These are phyloP conservation scores for Drosophila anceps DNA, from an alignment of 2,888 invertebrate genomes.

Conservation along the genomic window DNA sequence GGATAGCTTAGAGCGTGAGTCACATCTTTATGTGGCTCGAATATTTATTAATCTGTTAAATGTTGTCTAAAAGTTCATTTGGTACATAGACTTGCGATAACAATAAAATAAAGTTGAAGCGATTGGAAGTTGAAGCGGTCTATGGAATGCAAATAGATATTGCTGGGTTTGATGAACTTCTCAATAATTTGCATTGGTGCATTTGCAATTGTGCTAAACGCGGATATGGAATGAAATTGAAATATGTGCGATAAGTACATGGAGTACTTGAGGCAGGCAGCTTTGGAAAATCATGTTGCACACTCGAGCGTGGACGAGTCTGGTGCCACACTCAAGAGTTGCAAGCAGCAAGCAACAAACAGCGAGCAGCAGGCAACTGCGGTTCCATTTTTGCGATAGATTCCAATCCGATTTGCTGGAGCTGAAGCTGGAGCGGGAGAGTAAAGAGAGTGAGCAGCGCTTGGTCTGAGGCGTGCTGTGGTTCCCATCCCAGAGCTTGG, in stretches of 20 bases:
- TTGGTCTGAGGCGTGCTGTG: slow-evolving; percentile 38
- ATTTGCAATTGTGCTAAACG: slow-evolving; percentile 32
- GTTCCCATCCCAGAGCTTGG: slow-evolving; percentile 42
- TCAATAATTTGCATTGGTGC: slow-evolving; percentile 65
- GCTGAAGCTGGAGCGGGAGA: background rate
- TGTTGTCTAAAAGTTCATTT: background rate
- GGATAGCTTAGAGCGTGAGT: too few species aligned
- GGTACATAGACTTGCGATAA: background rate
- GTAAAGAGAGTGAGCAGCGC: background rate
- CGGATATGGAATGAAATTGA: slow-evolving; percentile 67
- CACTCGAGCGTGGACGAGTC: slow-evolving; percentile 65
- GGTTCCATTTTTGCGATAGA: slow-evolving; percentile 66
- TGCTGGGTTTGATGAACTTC: slow-evolving; percentile 59
- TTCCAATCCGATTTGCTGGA: slow-evolving; percentile 41
- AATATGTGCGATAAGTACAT: slow-evolving; percentile 43
- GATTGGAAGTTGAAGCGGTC: too few species aligned
- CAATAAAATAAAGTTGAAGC: background rate
- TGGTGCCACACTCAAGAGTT: slow-evolving; percentile 38
- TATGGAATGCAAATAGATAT: background rate
- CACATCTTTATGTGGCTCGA: too few species aligned
- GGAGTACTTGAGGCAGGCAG: slow-evolving; percentile 34
- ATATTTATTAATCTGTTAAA: background rate
- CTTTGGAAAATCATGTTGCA: slow-evolving; percentile 69
- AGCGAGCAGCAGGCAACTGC: slow-evolving; percentile 41
- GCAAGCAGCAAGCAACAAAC: slow-evolving; percentile 3